These are phyloP conservation scores for Typhlichthys eigenmanni DNA, from an alignment of 2,797 vertebrate genomes.

Conservation along the genomic window DNA sequence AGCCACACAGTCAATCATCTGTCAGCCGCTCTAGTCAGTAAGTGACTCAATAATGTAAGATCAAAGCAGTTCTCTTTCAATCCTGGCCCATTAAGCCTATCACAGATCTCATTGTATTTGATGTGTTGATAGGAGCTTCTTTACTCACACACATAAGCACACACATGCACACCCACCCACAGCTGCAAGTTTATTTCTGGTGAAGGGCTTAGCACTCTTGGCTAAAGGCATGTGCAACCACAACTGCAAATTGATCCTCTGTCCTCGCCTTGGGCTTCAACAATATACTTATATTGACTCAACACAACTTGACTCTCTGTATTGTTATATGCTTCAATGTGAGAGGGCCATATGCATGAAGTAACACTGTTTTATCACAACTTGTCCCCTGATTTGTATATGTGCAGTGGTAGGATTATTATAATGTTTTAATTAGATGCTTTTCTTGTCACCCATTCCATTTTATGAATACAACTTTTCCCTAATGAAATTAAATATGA, in stretches of 20 bases:
- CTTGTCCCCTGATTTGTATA: background rate
- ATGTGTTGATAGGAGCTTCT: constrained; percentile 45
- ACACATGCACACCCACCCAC: constrained; percentile 33
- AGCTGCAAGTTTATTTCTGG: constrained; percentile 69
- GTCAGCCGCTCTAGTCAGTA: background rate
- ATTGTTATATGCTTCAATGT: constrained; percentile 10
- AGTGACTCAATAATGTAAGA: constrained; percentile 25
- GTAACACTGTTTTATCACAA: background rate
- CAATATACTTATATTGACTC: constrained; percentile 29
- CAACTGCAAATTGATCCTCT: constrained; percentile 64
- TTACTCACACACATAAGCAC: constrained; percentile 14
- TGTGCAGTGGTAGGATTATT: background rate
- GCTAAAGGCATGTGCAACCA: constrained; percentile 48
- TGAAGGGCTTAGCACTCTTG: constrained; percentile 48
- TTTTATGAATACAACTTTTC: background rate
- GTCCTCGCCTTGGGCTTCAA: constrained; percentile 37
- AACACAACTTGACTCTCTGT: constrained; percentile 28
- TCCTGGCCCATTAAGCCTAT: constrained; percentile 35
- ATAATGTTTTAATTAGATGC: too few relatives aligned
- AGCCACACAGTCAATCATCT: background rate
- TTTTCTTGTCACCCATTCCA: too few relatives aligned
- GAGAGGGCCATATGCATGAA: constrained; percentile 3
- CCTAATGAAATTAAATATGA: background rate
- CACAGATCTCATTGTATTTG: constrained; percentile 38
- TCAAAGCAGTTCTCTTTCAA: constrained; percentile 37